A percentile compares a stretch with the other conserved stretches of the same genome.
Evolutionary conservation across 2,888 invertebrate species (phyloP).

Genomic region (Tetragnatha montana): DNA sequence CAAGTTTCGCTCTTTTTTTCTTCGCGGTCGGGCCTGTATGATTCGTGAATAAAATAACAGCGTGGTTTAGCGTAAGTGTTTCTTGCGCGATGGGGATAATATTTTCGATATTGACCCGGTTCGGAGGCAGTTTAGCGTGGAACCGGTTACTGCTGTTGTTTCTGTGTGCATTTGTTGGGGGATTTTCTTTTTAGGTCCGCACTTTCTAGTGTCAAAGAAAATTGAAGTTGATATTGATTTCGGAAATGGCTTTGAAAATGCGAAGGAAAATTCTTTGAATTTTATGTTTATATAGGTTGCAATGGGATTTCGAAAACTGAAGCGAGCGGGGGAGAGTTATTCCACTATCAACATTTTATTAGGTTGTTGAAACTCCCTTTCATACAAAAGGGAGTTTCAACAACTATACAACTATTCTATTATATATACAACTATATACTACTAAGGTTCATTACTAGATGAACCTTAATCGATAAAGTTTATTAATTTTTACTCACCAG

Average conservation of each 20-base stretch:
- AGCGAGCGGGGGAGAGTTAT: too few species aligned
- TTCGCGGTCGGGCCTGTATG: conserved; percentile 13
- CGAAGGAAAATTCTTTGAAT: too few species aligned
- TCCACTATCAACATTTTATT: too few species aligned
- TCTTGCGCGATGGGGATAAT: neutral
- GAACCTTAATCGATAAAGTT: too few species aligned
- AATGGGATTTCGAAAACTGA: too few species aligned
- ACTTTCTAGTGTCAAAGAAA: neutral
- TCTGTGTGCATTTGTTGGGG: neutral
- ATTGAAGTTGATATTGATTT: neutral
- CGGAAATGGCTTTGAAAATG: neutral
- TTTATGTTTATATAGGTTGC: too few species aligned
- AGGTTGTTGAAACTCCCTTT: too few species aligned
- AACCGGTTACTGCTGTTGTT: neutral
- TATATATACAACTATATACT: too few species aligned
- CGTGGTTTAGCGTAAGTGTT: neutral
- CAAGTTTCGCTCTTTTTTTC: neutral
- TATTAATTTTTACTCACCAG: too few species aligned
- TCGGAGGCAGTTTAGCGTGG: neutral
- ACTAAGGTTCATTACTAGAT: too few species aligned
- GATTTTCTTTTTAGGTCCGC: neutral
- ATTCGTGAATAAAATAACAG: conserved; percentile 39
- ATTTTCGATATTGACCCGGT: neutral
- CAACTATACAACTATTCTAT: too few species aligned
- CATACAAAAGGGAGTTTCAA: too few species aligned